Conservation (phyloP, 2,113 vertebrate species). For the Mirounga angustirostris region DNA sequence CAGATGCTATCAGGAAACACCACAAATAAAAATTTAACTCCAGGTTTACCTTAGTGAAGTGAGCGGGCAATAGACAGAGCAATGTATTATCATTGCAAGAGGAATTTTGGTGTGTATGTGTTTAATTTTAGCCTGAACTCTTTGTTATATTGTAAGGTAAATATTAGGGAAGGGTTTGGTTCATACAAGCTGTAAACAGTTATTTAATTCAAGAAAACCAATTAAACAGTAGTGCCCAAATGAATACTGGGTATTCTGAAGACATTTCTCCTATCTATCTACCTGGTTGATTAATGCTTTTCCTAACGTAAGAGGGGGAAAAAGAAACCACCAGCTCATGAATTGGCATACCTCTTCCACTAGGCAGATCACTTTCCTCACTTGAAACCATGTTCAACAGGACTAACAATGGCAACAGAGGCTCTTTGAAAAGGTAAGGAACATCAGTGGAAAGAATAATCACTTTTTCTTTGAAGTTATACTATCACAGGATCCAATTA, state of each 20-base stretch:
- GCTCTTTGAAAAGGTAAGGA: background rate
- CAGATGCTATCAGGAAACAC: background rate
- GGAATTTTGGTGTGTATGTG: background rate
- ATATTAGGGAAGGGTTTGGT: background rate
- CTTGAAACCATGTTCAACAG: background rate
- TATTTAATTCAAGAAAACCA: background rate
- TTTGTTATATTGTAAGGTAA: background rate
- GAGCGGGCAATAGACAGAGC: background rate
- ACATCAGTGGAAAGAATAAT: background rate
- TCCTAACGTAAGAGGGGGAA: background rate
- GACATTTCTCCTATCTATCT: background rate
- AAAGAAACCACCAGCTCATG: background rate
- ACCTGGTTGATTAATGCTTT: background rate
- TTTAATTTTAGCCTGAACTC: background rate
- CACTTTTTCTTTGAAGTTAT: background rate
- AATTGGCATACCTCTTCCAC: background rate
- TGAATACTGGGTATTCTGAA: background rate
- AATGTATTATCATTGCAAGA: background rate
- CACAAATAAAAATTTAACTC: slow-evolving; percentile 26
- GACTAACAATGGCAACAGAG: background rate
- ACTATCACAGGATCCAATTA: background rate
- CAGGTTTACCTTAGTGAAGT: background rate
- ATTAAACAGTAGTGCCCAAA: background rate
- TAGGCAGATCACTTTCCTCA: background rate
- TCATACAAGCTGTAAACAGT: background rate